These are phyloP conservation scores for Sympetrum striolatum DNA, from an alignment of 2,888 invertebrate species.

Conservation along the genomic window DNA sequence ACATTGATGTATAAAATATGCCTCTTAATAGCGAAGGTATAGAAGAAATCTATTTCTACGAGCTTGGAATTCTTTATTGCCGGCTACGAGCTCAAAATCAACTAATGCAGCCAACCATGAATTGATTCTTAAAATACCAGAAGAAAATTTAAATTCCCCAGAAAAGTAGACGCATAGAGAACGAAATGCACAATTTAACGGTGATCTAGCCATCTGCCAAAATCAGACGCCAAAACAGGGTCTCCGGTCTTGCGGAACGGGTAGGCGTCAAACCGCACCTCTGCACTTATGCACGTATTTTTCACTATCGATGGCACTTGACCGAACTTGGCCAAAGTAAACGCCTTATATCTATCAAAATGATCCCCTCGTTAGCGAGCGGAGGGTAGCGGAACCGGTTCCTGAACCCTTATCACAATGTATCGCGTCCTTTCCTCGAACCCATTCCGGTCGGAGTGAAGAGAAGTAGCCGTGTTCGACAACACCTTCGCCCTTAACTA, in stretches of 20 bases:
- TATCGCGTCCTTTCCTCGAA: not conserved
- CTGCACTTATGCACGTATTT: not conserved
- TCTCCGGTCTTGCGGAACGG: not conserved
- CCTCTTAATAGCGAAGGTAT: too few species aligned
- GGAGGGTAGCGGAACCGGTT: not conserved
- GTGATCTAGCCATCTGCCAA: too few species aligned
- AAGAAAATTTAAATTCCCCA: too few species aligned
- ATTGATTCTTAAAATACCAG: too few species aligned
- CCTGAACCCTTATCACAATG: not conserved
- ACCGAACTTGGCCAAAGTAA: not conserved
- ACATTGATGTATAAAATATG: too few species aligned
- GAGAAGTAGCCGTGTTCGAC: not conserved
- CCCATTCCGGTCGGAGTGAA: not conserved
- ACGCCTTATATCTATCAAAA: not conserved
- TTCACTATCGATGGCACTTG: not conserved
- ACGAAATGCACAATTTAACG: too few species aligned
- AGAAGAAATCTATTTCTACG: too few species aligned
- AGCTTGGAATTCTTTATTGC: too few species aligned
- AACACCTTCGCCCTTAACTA: not conserved
- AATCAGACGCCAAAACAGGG: too few species aligned
- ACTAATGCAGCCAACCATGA: too few species aligned
- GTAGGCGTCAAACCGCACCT: not conserved
- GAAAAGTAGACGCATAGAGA: too few species aligned
- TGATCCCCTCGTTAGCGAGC: not conserved
- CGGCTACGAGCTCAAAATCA: too few species aligned